These are phyloP conservation scores for Pachycephala philippinensis DNA, from an alignment of 2,113 vertebrate species.

Conservation along the genomic window DNA sequence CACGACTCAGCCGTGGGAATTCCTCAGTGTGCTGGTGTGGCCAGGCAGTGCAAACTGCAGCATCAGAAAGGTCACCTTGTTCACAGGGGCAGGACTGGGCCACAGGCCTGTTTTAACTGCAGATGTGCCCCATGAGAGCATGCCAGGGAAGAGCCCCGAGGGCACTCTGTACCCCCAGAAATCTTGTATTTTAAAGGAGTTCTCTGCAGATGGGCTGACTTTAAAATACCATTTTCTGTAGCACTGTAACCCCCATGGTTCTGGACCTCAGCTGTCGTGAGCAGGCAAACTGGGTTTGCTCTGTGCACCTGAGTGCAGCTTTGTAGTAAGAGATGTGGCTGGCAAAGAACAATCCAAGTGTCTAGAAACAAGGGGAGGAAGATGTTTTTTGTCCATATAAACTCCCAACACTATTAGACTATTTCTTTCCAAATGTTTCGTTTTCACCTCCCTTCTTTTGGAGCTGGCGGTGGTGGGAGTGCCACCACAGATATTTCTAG, in stretches of 20 bases:
- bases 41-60: background rate
- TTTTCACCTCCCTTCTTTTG: background rate
- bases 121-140: background rate
- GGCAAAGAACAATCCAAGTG: background rate
- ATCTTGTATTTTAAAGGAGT: background rate
- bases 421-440: background rate
- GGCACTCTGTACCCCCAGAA: background rate
- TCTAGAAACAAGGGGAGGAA: background rate
- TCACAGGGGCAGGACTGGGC: background rate
- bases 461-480: background rate
- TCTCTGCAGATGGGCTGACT: background rate
- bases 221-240: background rate
- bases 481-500: background rate
- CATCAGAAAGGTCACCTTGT: background rate
- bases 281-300: background rate
- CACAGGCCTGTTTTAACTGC: background rate
- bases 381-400: background rate
- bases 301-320: background rate
- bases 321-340: background rate
- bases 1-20: background rate
- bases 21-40: background rate
- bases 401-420: background rate
- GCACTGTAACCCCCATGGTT: background rate
- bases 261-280: background rate
- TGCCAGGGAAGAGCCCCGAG: accelerated